Conservation (phyloP, 2,888 invertebrate species). For the Syrista parreyssii region DNA sequence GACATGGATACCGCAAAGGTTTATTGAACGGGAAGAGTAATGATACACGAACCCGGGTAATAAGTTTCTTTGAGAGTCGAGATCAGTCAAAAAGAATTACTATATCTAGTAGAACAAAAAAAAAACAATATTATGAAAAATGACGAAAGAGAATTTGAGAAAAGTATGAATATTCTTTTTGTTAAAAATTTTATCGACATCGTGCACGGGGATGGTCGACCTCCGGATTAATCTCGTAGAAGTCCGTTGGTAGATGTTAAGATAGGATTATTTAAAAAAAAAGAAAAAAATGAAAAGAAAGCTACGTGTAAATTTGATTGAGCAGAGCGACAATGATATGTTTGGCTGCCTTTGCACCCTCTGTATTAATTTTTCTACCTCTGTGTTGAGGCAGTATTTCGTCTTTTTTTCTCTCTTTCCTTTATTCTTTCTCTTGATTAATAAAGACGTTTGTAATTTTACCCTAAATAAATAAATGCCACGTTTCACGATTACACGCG, state of each 20-base stretch:
- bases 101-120: background rate
- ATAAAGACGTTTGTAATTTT: conserved; percentile 16
- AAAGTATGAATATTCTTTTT: background rate
- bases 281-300: background rate
- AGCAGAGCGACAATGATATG: background rate
- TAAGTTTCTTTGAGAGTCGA: background rate
- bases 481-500: background rate
- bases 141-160: background rate
- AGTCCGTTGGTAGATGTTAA: background rate
- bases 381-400: conserved; percentile 3
- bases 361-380: background rate
- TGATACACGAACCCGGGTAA: background rate
- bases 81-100: background rate
- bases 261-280: background rate
- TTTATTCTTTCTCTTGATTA: background rate
- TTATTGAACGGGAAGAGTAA: background rate
- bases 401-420: conserved; percentile 3
- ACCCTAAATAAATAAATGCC: conserved; percentile 6
- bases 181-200: background rate
- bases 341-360: background rate
- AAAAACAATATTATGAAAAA: background rate
- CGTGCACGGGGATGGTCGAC: background rate
- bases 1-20: background rate
- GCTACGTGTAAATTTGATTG: background rate
- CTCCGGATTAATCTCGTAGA: background rate